Conservation (phyloP, 2,797 vertebrate species). For the Thaleichthys pacificus region DNA sequence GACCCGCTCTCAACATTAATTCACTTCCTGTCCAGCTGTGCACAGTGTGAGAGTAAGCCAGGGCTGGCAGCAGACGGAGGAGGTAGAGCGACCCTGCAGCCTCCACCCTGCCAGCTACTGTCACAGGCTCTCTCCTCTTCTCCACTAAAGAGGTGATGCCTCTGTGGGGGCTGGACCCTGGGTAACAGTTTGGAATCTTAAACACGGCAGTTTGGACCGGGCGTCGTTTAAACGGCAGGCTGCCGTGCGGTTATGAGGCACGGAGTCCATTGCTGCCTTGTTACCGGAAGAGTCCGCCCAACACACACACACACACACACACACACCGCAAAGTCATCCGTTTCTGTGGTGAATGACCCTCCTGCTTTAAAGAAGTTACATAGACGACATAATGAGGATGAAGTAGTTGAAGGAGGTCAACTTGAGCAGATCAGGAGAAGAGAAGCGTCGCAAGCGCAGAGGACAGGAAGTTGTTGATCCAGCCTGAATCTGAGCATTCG, state of each 20-base stretch:
- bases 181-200: constrained; percentile 53
- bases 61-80: constrained; percentile 46
- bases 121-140: constrained; percentile 59
- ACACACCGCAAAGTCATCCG: background rate
- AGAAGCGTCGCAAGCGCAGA: constrained; percentile 41
- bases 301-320: constrained; percentile 12
- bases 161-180: constrained; percentile 40
- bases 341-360: too few relatives aligned
- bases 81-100: constrained; percentile 42
- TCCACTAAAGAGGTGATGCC: constrained; percentile 55
- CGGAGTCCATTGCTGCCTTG: constrained; percentile 25
- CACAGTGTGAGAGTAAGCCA: constrained; percentile 50
- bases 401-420: constrained; percentile 8
- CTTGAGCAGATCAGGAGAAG: constrained; percentile 17
- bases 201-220: constrained; percentile 46
- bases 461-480: constrained; percentile 40
- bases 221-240: constrained; percentile 56
- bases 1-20: constrained; percentile 59
- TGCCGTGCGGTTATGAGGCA: constrained; percentile 21
- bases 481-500: constrained; percentile 24
- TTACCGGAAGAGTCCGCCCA: constrained; percentile 31
- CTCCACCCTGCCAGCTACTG: constrained; percentile 58
- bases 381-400: background rate
- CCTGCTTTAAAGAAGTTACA: too few relatives aligned
- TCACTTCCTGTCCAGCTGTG: constrained; percentile 68